Evolutionary conservation across 2,888 invertebrate genomes (phyloP).

Genomic region (Phania funesta): DNA sequence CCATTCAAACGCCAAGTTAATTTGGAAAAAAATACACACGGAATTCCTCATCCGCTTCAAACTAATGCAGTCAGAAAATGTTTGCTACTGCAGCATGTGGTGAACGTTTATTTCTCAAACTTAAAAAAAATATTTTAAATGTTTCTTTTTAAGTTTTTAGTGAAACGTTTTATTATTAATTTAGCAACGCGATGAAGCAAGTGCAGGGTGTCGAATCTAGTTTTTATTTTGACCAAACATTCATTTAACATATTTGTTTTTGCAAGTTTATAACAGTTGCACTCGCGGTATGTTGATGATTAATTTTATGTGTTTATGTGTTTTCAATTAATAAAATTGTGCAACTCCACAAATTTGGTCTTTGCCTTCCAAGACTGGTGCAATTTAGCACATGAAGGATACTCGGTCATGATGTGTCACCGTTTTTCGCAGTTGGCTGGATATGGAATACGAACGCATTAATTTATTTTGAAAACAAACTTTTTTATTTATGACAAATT

Average conservation of each 20-base stretch:
- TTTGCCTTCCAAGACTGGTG: too few relatives aligned
- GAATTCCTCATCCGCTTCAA: background rate
- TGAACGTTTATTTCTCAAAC: constrained; percentile 29
- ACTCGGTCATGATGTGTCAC: background rate
- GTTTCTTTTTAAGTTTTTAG: too few relatives aligned
- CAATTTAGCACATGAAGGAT: constrained; percentile 11
- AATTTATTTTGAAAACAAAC: background rate
- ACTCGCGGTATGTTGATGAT: constrained; percentile 31
- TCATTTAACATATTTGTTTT: constrained; percentile 16
- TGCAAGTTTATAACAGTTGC: constrained; percentile 12
- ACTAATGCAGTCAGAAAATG: background rate
- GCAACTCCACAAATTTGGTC: constrained; percentile 37
- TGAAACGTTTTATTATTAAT: too few relatives aligned
- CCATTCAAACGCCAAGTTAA: too few relatives aligned
- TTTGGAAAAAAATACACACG: background rate
- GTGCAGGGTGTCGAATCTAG: background rate
- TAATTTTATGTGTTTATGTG: constrained; percentile 45
- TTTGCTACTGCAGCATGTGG: constrained; percentile 36
- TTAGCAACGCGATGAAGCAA: background rate
- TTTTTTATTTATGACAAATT: constrained; percentile 44
- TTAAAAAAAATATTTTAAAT: constrained; percentile 41
- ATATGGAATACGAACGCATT: too few relatives aligned
- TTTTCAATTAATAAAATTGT: constrained; percentile 59
- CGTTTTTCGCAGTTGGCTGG: constrained; percentile 5
- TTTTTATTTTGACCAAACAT: constrained; percentile 26